Base-by-base conservation (phyloP, 2,888 invertebrate species). In the Electrophaes corylata region DNA sequence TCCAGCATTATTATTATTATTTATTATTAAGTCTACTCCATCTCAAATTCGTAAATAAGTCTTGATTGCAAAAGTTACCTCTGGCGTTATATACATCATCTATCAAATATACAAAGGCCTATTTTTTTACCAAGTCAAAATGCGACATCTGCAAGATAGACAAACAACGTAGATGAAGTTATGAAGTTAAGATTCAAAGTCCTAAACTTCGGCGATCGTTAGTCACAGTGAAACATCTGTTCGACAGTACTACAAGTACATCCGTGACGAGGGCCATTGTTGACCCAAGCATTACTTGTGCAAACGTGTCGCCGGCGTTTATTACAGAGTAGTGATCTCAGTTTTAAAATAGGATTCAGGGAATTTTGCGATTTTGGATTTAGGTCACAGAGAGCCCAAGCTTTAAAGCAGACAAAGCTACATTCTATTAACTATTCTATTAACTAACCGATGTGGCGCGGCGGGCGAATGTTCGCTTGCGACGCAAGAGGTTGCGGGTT, bases 201-300 rank as follows among this genome's bases (percentile, higher is more conserved):
- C 6, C 10, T 16, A 16, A 37, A 19, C 11, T 40, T 18, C n/a
- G 11, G 19, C 1, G 35, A 14, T 3, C 8, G 0, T n/a, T 4
- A 44, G 20, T 40, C 18, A 16, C 31, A 57, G 57, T 48, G 57
- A 52, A 43, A 43, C 31, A 20, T 53, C 10, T 45, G 29, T 31
- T 14, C 16, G 16, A 4, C 10, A 16, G 26, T 26, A 18, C n/a
- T 40, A 29, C 4, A 23, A 16, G 8, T 37, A 41, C 12, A 40
- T 54, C 46, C 35, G 23, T 47, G 31, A 10, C 20, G 41, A 37
- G 46, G 48, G 48, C 40, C 67, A 65, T 67, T 86, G 85, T 88
- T 88, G 85, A 85, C 86, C 81, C 71, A 73, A 72, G 84, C 86
- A 87, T 88, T 88, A 88, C 85, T 86, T 85, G 86, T 78, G 79